Conservation (phyloP, 2,888 invertebrate species). For the Chrysopilus asiliformis region DNA sequence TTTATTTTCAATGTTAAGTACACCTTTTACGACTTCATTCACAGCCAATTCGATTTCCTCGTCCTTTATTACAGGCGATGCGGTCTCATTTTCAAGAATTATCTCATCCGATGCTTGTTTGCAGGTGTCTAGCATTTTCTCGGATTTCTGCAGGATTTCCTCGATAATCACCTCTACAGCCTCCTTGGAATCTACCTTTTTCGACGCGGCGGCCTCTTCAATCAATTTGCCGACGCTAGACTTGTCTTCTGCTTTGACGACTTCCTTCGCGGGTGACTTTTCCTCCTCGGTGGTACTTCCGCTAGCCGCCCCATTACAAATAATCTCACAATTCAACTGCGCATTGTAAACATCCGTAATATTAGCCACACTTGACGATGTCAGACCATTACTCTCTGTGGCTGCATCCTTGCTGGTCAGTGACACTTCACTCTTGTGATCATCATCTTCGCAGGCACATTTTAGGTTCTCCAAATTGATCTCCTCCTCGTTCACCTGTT, state of each 20-base stretch:
- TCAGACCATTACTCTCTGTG: constrained; percentile 20
- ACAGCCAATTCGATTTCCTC: constrained; percentile 41
- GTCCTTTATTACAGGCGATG: constrained; percentile 39
- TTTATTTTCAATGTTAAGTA: constrained; percentile 34
- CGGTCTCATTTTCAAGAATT: constrained; percentile 15
- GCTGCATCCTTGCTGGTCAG: constrained; percentile 11
- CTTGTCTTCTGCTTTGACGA: neutral
- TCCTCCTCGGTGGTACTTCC: constrained; percentile 11
- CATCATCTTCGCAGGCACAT: constrained; percentile 20
- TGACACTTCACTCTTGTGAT: constrained; percentile 3
- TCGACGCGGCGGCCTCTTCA: constrained; percentile 24
- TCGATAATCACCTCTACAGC: constrained; percentile 40
- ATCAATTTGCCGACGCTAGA: constrained; percentile 1
- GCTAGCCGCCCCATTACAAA: constrained; percentile 22
- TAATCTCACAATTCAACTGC: constrained; percentile 31
- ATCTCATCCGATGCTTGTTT: constrained; percentile 28
- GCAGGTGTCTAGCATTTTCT: constrained; percentile 38
- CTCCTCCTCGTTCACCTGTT: constrained; percentile 19
- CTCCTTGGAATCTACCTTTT: constrained; percentile 31
- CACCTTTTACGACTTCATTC: constrained; percentile 40
- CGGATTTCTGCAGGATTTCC: constrained; percentile 39
- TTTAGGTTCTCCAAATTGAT: constrained; percentile 19
- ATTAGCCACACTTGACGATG: constrained; percentile 25
- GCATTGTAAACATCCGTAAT: constrained; percentile 36
- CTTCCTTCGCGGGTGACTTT: constrained; percentile 11